A percentile compares a stretch with the other conserved stretches of the same genome.
Evolutionary conservation across 2,888 invertebrate species (phyloP).

Genomic region (Teleiodes luculella): DNA sequence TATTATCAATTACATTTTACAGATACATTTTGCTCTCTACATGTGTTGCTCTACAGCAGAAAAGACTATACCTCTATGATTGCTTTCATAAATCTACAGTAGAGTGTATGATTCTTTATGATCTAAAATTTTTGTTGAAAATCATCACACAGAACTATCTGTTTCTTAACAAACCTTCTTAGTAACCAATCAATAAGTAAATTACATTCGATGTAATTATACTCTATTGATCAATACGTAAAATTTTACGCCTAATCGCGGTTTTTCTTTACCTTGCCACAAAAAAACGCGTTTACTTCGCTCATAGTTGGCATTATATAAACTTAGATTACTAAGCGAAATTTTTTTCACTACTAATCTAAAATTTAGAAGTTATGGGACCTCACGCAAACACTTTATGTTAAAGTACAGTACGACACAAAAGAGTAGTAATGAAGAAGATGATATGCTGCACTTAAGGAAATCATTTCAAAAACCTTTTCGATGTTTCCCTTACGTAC

Average conservation of each 20-base stretch:
- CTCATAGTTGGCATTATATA: not conserved
- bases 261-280: no score
- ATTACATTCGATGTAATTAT: no score
- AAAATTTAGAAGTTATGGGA: slow-evolving; percentile 28
- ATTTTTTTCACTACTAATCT: slow-evolving; percentile 11
- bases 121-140: slow-evolving; percentile 17
- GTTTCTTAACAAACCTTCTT: not conserved
- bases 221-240: no score
- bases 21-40: slow-evolving; percentile 67
- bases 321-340: not conserved
- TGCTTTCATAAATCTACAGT: slow-evolving; percentile 35
- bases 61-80: slow-evolving; percentile 50
- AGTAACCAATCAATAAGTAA: not conserved
- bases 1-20: slow-evolving; percentile 68
- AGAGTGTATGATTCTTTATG: slow-evolving; percentile 12
- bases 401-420: no score
- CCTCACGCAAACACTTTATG: slow-evolving; percentile 39
- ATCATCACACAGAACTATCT: slow-evolving; percentile 1
- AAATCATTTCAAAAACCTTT: no score
- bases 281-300: no score
- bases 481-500: no score
- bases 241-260: no score
- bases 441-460: no score
- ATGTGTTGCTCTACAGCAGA: slow-evolving; percentile 61
- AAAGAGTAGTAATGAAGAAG: no score